Percentiles rank a stretch among this genome's conserved stretches.
phyloP scores from a whole-genome alignment of 2,888 invertebrate genomes.

The Masnerella sp. region DNA sequence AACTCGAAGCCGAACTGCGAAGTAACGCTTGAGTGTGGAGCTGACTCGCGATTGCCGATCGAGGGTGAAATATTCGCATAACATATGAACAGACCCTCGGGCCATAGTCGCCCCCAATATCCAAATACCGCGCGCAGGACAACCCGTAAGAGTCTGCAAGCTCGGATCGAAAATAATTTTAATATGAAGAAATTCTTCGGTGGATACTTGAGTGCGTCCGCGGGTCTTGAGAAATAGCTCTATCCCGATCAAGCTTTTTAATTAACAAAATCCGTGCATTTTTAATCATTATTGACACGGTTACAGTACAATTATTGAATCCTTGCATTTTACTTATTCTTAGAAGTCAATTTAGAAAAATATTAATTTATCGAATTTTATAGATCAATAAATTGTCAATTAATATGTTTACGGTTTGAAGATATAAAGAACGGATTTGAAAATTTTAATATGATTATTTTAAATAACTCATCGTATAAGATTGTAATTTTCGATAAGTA shows the following conservation, averaged over 20 bases:
- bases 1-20: conserved; percentile 50
- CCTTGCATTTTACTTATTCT: no score
- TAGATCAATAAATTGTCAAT: no score
- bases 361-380: no score
- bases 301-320: no score
- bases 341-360: no score
- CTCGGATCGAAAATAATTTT: conserved; percentile 60
- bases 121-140: conserved; percentile 69
- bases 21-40: conserved; percentile 52
- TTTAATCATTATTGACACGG: conserved; percentile 45
- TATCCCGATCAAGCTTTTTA: conserved; percentile 53
- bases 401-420: no score
- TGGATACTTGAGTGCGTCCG: conserved; percentile 57
- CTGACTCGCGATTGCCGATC: conserved; percentile 54
- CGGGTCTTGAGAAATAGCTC: conserved; percentile 24
- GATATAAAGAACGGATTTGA: no score
- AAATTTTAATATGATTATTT: no score
- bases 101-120: conserved; percentile 66
- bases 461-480: no score
- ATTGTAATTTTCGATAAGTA: no score
- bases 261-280: conserved; percentile 45
- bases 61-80: conserved; percentile 64
- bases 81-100: conserved; percentile 68
- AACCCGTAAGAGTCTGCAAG: conserved; percentile 64
- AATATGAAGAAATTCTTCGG: conserved; percentile 63